Conservation (phyloP, 2,888 invertebrate genomes). For the Mimumesa dahlbomi region DNA sequence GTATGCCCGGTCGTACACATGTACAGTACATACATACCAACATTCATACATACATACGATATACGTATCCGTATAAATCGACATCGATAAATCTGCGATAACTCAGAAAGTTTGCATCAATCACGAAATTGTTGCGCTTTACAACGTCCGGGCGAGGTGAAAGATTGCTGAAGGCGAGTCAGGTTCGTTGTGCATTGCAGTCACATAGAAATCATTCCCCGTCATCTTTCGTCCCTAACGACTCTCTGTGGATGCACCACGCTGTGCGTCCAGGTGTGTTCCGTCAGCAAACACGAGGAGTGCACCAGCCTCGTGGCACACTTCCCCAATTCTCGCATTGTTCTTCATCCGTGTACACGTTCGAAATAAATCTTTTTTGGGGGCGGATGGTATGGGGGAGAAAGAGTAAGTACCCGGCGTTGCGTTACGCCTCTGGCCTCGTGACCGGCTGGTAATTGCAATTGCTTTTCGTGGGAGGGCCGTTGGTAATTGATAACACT, state of each 20-base stretch:
- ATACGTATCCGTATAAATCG: too few relatives aligned
- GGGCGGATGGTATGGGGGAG: not conserved
- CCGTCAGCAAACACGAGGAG: constrained; percentile 35
- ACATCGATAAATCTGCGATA: too few relatives aligned
- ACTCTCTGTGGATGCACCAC: constrained; percentile 35
- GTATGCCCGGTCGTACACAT: too few relatives aligned
- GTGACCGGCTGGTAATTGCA: constrained; percentile 54
- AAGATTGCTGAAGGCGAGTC: not conserved
- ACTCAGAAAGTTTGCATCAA: constrained; percentile 1
- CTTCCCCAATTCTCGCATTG: constrained; percentile 75
- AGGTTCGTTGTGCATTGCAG: not conserved
- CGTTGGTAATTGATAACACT: constrained; percentile 63
- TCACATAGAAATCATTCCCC: constrained; percentile 16
- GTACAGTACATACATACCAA: too few relatives aligned
- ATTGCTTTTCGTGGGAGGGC: constrained; percentile 59
- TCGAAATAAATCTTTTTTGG: constrained; percentile 57
- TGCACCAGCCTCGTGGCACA: constrained; percentile 65
- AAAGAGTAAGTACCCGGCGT: not conserved
- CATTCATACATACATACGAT: too few relatives aligned
- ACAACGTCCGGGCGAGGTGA: not conserved
- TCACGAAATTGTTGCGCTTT: not conserved
- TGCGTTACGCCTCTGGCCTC: constrained; percentile 31
- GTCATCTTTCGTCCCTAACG: constrained; percentile 2
- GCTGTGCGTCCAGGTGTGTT: constrained; percentile 53
- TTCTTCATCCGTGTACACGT: constrained; percentile 63